A percentile compares a stretch with the other conserved stretches of the same genome.
Evolutionary conservation across 2,113 vertebrate genomes (phyloP).

Genomic region (Alexandromys fortis): DNA sequence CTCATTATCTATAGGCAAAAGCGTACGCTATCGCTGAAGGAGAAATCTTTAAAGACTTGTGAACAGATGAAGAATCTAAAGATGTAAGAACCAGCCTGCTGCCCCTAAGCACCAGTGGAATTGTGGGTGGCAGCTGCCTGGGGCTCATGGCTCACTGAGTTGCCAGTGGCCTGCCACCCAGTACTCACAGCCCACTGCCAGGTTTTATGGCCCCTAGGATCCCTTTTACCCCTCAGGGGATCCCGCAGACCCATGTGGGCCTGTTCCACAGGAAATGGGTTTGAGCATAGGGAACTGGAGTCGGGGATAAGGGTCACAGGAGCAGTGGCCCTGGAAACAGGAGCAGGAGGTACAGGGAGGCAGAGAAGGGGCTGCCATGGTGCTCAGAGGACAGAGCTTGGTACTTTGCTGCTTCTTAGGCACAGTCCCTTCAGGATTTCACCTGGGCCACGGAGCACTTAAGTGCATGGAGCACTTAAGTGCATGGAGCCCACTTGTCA

Average conservation of each 20-base stretch:
- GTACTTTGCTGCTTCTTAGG: background rate
- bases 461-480: background rate
- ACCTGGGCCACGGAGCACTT: background rate
- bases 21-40: conserved; percentile 70
- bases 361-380: background rate
- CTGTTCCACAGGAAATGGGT: background rate
- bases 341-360: background rate
- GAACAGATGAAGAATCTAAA: conserved; percentile 81
- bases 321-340: background rate
- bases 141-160: background rate
- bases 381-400: background rate
- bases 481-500: background rate
- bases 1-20: conserved; percentile 47
- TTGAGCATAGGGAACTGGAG: background rate
- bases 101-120: background rate
- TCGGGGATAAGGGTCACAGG: conserved; percentile 80
- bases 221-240: background rate
- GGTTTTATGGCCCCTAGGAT: background rate
- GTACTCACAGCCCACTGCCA: background rate
- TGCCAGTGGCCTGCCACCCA: too few species aligned
- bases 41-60: conserved; percentile 85
- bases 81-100: background rate
- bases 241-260: background rate
- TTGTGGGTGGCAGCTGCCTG: background rate
- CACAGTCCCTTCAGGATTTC: background rate